These are phyloP conservation scores for Burhinus bistriatus DNA, from an alignment of 2,113 vertebrate species.

Conservation along the genomic window DNA sequence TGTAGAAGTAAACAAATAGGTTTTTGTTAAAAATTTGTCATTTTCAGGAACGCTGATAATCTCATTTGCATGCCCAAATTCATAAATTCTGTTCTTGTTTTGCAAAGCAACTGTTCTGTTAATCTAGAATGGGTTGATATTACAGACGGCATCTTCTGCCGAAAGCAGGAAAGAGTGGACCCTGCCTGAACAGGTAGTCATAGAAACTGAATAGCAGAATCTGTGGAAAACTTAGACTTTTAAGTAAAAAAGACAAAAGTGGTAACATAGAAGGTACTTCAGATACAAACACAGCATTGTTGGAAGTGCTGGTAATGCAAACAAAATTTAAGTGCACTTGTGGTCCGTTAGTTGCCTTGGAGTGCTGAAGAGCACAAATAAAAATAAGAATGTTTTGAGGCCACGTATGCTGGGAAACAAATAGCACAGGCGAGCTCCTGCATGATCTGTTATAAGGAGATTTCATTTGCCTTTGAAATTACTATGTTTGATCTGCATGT, in stretches of 20 bases:
- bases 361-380: background rate
- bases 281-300: fast-evolving
- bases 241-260: background rate
- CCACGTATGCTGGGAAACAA: background rate
- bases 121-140: background rate
- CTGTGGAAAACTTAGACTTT: background rate
- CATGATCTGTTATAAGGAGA: background rate
- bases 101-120: background rate
- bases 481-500: background rate
- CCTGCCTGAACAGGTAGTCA: background rate
- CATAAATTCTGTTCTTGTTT: background rate
- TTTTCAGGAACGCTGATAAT: background rate
- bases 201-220: background rate
- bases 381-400: background rate
- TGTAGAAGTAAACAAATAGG: background rate
- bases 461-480: background rate
- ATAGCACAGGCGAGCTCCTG: background rate
- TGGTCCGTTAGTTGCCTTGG: background rate
- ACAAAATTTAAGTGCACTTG: background rate
- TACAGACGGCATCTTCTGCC: background rate
- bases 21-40: background rate
- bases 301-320: background rate
- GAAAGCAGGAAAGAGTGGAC: background rate
- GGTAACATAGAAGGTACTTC: background rate
- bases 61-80: background rate